Conservation (phyloP, 1,140 invertebrate genomes). For the Doryteuthis pealeii region DNA sequence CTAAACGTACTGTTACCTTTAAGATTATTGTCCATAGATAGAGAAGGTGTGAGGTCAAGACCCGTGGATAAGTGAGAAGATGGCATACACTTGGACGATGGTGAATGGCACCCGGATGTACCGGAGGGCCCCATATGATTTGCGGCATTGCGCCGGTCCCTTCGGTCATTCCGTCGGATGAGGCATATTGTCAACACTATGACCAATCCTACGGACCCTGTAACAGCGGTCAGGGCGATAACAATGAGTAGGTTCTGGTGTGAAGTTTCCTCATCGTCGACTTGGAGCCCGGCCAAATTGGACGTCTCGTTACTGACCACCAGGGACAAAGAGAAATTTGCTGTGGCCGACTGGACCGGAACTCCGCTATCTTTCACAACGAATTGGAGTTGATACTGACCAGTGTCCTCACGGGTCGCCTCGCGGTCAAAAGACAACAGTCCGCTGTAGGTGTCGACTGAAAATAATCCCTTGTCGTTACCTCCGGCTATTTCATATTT, state of each 20-base stretch:
- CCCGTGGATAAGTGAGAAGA: background rate
- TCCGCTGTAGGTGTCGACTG: constrained; percentile 68
- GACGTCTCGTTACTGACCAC: background rate
- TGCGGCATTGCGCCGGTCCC: background rate
- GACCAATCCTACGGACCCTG: background rate
- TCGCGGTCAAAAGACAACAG: background rate
- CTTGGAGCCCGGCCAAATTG: background rate
- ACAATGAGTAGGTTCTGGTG: background rate
- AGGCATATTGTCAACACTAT: background rate
- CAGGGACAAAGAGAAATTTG: background rate
- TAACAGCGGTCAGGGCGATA: background rate
- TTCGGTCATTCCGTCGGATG: background rate
- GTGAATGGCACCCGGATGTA: background rate
- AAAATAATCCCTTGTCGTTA: constrained; percentile 81
- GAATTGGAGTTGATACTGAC: background rate
- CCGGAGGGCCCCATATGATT: background rate
- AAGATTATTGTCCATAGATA: background rate
- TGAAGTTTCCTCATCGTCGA: background rate
- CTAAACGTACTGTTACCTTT: background rate
- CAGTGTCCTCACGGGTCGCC: background rate
- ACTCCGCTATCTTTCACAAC: background rate
- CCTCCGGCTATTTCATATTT: constrained; percentile 87
- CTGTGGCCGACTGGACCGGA: background rate
- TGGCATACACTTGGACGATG: background rate
- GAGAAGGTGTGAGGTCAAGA: background rate